Evolutionary conservation across 2,888 invertebrate genomes (phyloP), one percentile per base, ranked within the genome.

Genomic region (Acleris holmiana): DNA sequence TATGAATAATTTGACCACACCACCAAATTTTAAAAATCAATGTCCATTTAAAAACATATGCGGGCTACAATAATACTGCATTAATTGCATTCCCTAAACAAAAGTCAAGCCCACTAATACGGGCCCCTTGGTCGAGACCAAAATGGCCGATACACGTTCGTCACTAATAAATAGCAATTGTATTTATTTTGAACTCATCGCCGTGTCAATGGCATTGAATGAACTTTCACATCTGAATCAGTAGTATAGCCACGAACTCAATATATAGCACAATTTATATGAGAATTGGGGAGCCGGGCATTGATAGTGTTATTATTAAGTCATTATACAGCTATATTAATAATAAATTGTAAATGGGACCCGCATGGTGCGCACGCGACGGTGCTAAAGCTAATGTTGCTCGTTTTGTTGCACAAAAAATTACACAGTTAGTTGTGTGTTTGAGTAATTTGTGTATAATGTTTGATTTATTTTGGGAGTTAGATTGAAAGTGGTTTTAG

Each of bases 291-390:
- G 13, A 35, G 35, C 35, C 8, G 8, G 35, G 35, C 35, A 35
- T 10, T 35, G 35, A 35, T 13, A 13, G 35, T 35, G 35, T 44
- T 41, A 25, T 25, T 56, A 64, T 64, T 49, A 58, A 59, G 58
- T 54, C 64, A 64, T 64, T 64, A 64, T 48, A 59, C 48, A 53
- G 48, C 53, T 23, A 44, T 59, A 49, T 49, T 49, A 49, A 48
- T 57, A 57, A 50, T 58, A 51, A 56, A 48, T 62, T 55, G 41
- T 48, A 54, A 47, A 54, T 59, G 51, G 55, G 35, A 72, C 84
- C 84, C 84, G 84, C 84, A 84, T 84, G 64, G 44, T 68, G 75
- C 74, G 75, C 84, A 82, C 81, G 83, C 82, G 83, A 69, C 76
- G 35, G 35, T 13, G 57, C 69, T 75, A 29, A 29, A 29, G 75